Evolutionary conservation across 2,888 invertebrate species (phyloP), one percentile per base, ranked within the genome.

Genomic region (Dione vanillae): DNA sequence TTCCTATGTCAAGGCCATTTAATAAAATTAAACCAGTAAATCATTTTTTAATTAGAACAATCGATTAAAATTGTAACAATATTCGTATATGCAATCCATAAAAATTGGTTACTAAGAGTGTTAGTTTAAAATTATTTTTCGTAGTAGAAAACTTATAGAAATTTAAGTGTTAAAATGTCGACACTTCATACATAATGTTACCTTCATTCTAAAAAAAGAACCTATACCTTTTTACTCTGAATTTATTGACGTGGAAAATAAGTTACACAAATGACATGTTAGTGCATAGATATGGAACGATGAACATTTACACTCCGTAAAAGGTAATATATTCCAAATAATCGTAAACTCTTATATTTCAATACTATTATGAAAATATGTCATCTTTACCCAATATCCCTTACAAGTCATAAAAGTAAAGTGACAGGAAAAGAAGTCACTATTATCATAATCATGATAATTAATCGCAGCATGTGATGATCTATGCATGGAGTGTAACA

Each of bases 251-350:
- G 62, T 45, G 66, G 52, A 69, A 67, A 71, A 69, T 19, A 65
- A 67, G 59, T 67, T 67, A 59, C 64, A 64, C 56, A 69, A 58
- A 74, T 58, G 58, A 51, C 58, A 41, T 68, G 65, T 71, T 65
- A 61, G 62, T 56, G 40, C 49, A 70, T 19, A 51, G 19, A 19
- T 61, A 65, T 41, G 72, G 74, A 74, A 67, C 67, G 69, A 56
- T 20, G 69, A 65, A 45, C 61, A 70, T 67, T 68, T 62, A 27
- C 49, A 51, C 61, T 59, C 16, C 12, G 40, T 58, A 58, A 67
- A 64, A 58, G 52, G 47, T 41, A 64, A 64, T 70, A 40, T 41
- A 65, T 27, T 59, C 41, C 19, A 61, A 52, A 20, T 49, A 41
- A 67, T 43, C n/a, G 59, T 20, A 14, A 45, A 43, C 11, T 37